phyloP scores from a whole-genome alignment of 2,797 vertebrate species.

The Crypturellus tataupa region DNA sequence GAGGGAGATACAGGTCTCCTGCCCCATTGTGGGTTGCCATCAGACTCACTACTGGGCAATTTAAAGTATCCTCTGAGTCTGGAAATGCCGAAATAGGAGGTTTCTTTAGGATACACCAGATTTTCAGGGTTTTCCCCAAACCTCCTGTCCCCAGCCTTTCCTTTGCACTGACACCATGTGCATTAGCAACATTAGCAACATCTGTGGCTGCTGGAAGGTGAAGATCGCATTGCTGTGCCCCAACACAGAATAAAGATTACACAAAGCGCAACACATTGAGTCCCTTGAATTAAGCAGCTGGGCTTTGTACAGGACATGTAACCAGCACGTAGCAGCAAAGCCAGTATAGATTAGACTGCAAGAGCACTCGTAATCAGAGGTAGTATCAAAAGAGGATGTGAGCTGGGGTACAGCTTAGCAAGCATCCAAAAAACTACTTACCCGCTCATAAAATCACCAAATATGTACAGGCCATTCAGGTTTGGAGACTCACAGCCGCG shows the following conservation, averaged over 20 bases:
- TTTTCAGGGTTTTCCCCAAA: background rate
- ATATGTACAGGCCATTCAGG: constrained; percentile 95
- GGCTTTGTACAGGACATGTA: background rate
- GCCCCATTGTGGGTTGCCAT: background rate
- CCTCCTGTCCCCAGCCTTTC: background rate
- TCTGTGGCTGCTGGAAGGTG: background rate
- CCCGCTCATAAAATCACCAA: constrained; percentile 99
- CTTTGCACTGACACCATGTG: background rate
- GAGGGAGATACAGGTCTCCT: background rate
- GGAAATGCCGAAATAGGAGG: background rate
- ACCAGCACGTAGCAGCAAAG: background rate
- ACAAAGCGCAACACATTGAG: background rate
- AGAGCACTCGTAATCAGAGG: rapidly evolving
- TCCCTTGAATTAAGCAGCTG: background rate
- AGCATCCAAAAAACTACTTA: constrained; percentile 72
- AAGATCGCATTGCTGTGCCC: background rate
- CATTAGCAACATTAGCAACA: background rate
- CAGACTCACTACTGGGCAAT: background rate
- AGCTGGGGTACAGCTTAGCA: background rate
- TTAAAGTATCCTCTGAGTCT: background rate
- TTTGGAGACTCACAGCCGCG: constrained; percentile 94
- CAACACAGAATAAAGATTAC: background rate
- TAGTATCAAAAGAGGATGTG: background rate
- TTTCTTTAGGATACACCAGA: background rate
- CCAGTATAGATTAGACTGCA: background rate